A percentile compares a stretch with the other conserved stretches of the same genome.
phyloP scores from a whole-genome alignment of 2,113 vertebrate species.

The Rousettus leschenaultii region DNA sequence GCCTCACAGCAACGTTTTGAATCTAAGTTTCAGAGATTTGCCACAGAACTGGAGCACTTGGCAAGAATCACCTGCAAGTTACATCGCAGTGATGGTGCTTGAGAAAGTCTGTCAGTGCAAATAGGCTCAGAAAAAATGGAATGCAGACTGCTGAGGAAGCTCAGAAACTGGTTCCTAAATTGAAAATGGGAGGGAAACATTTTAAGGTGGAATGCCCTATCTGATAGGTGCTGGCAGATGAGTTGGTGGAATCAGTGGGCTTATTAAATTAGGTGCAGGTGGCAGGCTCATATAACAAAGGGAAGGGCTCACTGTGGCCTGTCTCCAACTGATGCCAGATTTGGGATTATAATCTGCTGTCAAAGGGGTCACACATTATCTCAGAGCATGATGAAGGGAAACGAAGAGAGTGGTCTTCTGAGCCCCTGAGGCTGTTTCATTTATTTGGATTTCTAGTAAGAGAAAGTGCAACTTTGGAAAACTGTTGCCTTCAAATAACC shows the following conservation, averaged over 20 bases:
- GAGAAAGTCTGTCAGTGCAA: neutral
- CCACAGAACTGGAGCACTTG: neutral
- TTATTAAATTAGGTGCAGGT: neutral
- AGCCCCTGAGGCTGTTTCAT: neutral
- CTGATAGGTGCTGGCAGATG: neutral
- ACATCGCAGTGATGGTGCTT: no score
- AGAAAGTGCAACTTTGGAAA: neutral
- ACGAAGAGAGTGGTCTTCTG: neutral
- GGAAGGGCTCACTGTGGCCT: fast-evolving
- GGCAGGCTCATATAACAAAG: neutral
- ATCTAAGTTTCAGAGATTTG: neutral
- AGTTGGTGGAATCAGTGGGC: neutral
- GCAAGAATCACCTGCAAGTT: neutral
- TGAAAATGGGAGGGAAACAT: neutral
- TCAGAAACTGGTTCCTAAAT: neutral
- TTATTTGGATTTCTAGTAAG: neutral
- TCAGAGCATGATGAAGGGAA: neutral
- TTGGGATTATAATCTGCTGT: neutral
- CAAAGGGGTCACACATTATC: neutral
- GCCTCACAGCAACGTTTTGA: neutral
- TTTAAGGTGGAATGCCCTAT: neutral
- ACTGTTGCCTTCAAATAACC: neutral
- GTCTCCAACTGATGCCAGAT: neutral
- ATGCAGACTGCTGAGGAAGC: neutral
- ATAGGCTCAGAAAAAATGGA: neutral